Percentiles rank a stretch among this genome's conserved stretches.
Conservation (phyloP, 2,113 vertebrate genomes). For the Indri indri region DNA sequence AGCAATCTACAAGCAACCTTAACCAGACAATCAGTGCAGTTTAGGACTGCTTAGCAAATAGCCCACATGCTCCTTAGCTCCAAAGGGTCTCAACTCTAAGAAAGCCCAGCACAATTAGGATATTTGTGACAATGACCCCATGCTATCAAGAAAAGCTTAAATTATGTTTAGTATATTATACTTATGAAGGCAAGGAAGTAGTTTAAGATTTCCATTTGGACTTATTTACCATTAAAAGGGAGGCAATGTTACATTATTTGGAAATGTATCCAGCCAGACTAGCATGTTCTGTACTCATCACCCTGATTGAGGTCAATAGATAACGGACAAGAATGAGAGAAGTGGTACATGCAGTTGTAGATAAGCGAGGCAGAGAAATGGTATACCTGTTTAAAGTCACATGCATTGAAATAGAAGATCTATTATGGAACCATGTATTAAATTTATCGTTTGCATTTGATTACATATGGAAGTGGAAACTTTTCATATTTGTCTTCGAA, state of each 20-base stretch:
- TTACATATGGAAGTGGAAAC: background rate
- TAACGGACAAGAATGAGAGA: background rate
- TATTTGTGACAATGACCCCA: background rate
- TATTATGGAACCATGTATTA: background rate
- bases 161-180: background rate
- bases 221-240: background rate
- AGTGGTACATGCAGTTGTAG: background rate
- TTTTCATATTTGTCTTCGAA: slow-evolving; percentile 8
- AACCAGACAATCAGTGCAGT: background rate
- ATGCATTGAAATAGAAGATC: background rate
- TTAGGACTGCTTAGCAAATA: background rate
- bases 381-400: background rate
- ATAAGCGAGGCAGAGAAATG: background rate
- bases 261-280: background rate
- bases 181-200: background rate
- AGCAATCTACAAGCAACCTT: background rate
- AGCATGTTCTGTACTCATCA: accelerated
- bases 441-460: background rate
- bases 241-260: background rate
- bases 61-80: background rate
- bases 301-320: background rate
- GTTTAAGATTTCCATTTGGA: background rate
- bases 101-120: background rate
- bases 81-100: background rate
- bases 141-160: background rate